Conservation (phyloP, 1,140 invertebrate species). For the Cylas formicarius region DNA sequence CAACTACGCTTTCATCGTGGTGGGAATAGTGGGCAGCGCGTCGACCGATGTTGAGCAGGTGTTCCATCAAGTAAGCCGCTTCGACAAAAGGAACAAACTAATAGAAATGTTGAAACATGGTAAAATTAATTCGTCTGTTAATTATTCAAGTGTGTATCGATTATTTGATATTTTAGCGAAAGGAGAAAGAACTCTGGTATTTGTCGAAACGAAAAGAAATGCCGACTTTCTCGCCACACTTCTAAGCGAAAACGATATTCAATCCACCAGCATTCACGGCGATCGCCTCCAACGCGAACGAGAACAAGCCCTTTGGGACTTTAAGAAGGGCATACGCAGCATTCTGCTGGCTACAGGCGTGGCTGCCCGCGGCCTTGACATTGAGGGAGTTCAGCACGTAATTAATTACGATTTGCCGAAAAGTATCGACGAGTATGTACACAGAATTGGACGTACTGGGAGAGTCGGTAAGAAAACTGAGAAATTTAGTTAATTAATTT, state of each 20-base stretch:
- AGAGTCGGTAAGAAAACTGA: conserved; percentile 62
- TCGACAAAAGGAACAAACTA: conserved; percentile 68
- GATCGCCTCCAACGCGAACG: conserved; percentile 83
- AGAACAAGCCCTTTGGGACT: conserved; percentile 79
- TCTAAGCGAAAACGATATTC: conserved; percentile 47
- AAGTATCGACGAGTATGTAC: conserved; percentile 87
- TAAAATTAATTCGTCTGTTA: conserved; percentile 36
- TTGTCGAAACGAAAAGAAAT: conserved; percentile 82
- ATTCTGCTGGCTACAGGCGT: conserved; percentile 92
- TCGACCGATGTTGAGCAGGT: conserved; percentile 83
- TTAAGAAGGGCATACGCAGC: conserved; percentile 59
- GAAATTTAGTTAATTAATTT: not conserved
- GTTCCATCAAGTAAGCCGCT: conserved; percentile 65
- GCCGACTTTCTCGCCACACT: conserved; percentile 80
- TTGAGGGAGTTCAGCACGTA: conserved; percentile 60
- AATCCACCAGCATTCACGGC: conserved; percentile 89
- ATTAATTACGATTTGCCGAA: conserved; percentile 90
- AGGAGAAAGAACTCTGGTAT: conserved; percentile 66
- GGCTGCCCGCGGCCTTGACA: conserved; percentile 71
- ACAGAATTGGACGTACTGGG: conserved; percentile 91
- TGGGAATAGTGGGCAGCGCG: conserved; percentile 84
- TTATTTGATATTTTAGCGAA: conserved; percentile 6
- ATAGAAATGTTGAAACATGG: conserved; percentile 59
- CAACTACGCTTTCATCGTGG: conserved; percentile 76
- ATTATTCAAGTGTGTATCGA: conserved; percentile 7